Percentiles rank a stretch among this genome's conserved stretches.
Conservation (phyloP, 2,888 invertebrate species). For the Crioceris asparagi region DNA sequence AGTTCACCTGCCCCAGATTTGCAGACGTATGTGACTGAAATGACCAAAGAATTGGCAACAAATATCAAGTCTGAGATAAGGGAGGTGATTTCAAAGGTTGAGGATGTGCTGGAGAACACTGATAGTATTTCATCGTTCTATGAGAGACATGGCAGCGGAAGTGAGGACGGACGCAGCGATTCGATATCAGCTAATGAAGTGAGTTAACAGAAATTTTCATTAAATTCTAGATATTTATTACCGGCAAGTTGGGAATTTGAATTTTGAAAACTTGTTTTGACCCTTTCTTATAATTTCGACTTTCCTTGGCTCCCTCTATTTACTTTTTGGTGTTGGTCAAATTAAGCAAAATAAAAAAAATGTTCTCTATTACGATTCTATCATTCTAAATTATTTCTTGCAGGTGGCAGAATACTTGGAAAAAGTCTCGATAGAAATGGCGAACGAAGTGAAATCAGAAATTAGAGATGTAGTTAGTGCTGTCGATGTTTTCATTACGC, state of each 20-base stretch:
- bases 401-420: conserved; percentile 62
- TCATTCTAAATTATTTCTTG: conserved; percentile 1
- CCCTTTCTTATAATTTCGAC: too few relatives aligned
- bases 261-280: too few relatives aligned
- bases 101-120: conserved; percentile 64
- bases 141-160: conserved; percentile 40
- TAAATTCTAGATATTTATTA: too few relatives aligned
- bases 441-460: conserved; percentile 68
- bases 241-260: too few relatives aligned
- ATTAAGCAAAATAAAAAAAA: too few relatives aligned
- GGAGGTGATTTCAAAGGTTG: conserved; percentile 69
- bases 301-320: too few relatives aligned
- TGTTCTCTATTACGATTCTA: too few relatives aligned
- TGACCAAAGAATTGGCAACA: conserved; percentile 67
- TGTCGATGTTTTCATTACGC: conserved; percentile 49
- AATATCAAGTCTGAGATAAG: conserved; percentile 74
- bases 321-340: too few relatives aligned
- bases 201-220: too few relatives aligned
- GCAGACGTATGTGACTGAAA: conserved; percentile 65
- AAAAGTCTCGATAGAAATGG: conserved; percentile 69
- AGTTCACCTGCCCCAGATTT: conserved; percentile 51
- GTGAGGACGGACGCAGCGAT: conserved; percentile 53
- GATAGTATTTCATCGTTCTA: conserved; percentile 37
- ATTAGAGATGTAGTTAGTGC: conserved; percentile 63
- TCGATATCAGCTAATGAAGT: conserved; percentile 60